Percentiles rank a stretch among this genome's conserved stretches.
Evolutionary conservation across 2,888 invertebrate species (phyloP).

Genomic region (Fragum whitleyi): DNA sequence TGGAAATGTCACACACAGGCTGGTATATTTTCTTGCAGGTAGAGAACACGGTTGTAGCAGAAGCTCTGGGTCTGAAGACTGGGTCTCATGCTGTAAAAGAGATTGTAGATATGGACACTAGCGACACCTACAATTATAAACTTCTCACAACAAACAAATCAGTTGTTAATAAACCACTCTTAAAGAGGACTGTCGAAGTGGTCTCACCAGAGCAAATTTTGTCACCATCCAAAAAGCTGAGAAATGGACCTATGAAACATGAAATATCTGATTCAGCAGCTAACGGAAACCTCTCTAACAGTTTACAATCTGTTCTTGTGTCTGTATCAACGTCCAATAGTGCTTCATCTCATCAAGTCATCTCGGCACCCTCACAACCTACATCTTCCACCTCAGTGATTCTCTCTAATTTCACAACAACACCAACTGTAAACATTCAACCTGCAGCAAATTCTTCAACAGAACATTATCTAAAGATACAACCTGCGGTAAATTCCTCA

Average conservation of each 20-base stretch:
- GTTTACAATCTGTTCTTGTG: background rate
- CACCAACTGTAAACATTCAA: background rate
- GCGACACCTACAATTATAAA: constrained; percentile 68
- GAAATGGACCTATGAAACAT: constrained; percentile 29
- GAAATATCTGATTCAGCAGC: background rate
- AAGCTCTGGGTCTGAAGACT: constrained; percentile 71
- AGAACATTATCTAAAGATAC: background rate
- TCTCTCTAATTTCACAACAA: background rate
- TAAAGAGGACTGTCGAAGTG: constrained; percentile 69
- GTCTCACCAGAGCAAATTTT: constrained; percentile 69
- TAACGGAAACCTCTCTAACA: background rate
- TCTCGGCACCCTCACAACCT: background rate
- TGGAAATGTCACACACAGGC: too few species aligned
- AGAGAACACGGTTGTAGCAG: constrained; percentile 70
- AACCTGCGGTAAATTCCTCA: background rate
- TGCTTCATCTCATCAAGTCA: background rate
- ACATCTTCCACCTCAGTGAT: background rate
- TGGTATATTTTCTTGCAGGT: constrained; percentile 65
- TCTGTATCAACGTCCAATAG: background rate
- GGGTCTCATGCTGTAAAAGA: constrained; percentile 77
- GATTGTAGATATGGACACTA: constrained; percentile 69
- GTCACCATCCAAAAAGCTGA: constrained; percentile 56
- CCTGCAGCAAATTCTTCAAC: background rate
- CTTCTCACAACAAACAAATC: constrained; percentile 63
- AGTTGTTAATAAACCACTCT: constrained; percentile 49